phyloP scores from a whole-genome alignment of 2,797 vertebrate species.

The Sebastes goodei region DNA sequence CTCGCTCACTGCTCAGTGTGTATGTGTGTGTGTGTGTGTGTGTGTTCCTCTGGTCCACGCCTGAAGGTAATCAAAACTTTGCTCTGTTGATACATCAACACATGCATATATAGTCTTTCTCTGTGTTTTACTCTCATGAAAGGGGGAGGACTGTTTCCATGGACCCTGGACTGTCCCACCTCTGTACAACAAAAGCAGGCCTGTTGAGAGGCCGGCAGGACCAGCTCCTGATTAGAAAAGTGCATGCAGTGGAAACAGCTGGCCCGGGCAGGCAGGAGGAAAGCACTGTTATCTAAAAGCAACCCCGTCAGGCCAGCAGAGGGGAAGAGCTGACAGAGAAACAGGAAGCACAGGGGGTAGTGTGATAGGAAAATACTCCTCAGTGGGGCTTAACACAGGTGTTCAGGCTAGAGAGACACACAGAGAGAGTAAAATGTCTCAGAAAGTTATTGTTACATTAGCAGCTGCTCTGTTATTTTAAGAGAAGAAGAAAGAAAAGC shows the following conservation, averaged over 20 bases:
- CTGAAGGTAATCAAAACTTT: constrained; percentile 65
- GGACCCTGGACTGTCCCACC: constrained; percentile 44
- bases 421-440: not conserved
- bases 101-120: constrained; percentile 20
- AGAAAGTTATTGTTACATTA: not conserved
- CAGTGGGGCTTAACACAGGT: constrained; percentile 53
- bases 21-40: not conserved
- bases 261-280: constrained; percentile 54
- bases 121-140: constrained; percentile 35
- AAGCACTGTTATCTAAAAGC: constrained; percentile 66
- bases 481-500: not conserved
- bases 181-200: constrained; percentile 59
- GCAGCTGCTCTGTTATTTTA: not conserved
- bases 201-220: constrained; percentile 46
- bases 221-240: constrained; percentile 70
- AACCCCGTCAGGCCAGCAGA: constrained; percentile 45
- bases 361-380: constrained; percentile 53
- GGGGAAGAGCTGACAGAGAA: constrained; percentile 67
- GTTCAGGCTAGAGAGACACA: constrained; percentile 11
- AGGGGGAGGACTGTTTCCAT: constrained; percentile 24
- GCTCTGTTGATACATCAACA: constrained; percentile 53
- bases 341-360: constrained; percentile 68
- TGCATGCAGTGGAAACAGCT: constrained; percentile 77
- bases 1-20: constrained; percentile 27
- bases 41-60: constrained; percentile 5